Base-by-base conservation (phyloP, 2,797 vertebrate species). In the Rhynchonycteris naso region DNA sequence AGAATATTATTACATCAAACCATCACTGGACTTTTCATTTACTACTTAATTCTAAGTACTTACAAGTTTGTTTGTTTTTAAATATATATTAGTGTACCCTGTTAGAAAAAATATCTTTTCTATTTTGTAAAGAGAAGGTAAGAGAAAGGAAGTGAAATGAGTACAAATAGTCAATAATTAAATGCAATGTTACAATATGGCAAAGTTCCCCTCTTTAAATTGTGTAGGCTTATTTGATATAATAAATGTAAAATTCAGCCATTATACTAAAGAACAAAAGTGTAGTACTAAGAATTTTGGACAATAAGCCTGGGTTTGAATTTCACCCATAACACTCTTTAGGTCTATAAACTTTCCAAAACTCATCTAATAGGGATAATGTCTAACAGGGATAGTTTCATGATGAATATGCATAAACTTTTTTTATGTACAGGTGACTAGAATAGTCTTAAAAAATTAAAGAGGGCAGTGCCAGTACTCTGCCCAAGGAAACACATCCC, bases 251-350 rank as follows among this genome's bases (percentile, higher is more conserved):
- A 86, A 68, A 54, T 58, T 92, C 8, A 18, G 16, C 24, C 59
- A 84, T 94, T 94, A 95, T 88, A 65, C 90, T 95, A 68, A 95
- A 95, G 38, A 94, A 85, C 15, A 56, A 91, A 92, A 81, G 13
- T 78, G 2, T 94, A 82, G 47, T 59, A 30, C 9, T 93, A 26
- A 90, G 81, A 83, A 43, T 59, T 95, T 76, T 74, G 68, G 59
- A 24, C 4, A 91, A 54, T 19, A 82, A 69, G 11, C 3, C n/a
- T 47, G 26, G 16, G 5, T 87, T 19, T 78, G n/a, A 90, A 69
- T 79, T 92, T 66, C 3, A 82, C n/a, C 54, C 6, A 5, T 86
- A 76, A 69, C 11, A 43, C 30, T 52, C 74, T 84, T 86, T 83
- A 94, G 30, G 35, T 74, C 24, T 76, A 19, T 88, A 65, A 75